Base-by-base conservation (phyloP, 2,888 invertebrate genomes). In the Chironomus riparius region DNA sequence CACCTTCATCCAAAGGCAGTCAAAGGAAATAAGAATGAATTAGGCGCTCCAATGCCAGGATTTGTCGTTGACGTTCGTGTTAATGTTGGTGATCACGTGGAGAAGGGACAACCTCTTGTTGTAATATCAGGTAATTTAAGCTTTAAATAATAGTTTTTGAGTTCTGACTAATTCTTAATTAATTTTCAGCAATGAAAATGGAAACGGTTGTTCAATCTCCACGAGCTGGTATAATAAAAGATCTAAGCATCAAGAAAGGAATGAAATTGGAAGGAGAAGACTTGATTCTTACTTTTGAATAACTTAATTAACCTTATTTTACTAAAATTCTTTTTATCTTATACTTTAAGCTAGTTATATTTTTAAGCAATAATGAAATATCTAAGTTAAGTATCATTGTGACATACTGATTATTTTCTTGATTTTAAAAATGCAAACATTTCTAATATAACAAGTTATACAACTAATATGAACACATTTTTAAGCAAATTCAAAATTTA, bases 91-190 rank as follows among this genome's bases (percentile, higher is more conserved):
- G 98, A 98, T 80, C 90, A 88, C 78, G 93, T 97, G 0, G 93
- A 94, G 80, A 97, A 98, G 82, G 98, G 98, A 3, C 91, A 91
- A 70, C 91, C 98, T 0, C 86, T 99, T 68, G 91, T 97, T 0
- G 97, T 99, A 3, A 86, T 99, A 0, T 97, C 97, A 0, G 99
- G 99, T 28, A 99, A 99, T 98, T n/a, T n/a, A n/a, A 99, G 99
- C 86, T 99, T 99, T 98, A 99, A 99, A 85, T 47, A 68, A 21
- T 38, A 50, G 21, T 70, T 38, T 22, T 13, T 0, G 15, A n/a
- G n/a, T n/a, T n/a, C 21, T 48, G 12, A 70, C 3, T 28, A 10
- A 38, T 10, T 38, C 1, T 1, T 38, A 5, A 24, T 28, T 1
- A 28, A 28, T 10, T 38, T 38, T 38, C 10, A 48, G 72, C 72